Evolutionary conservation across 2,888 invertebrate genomes (phyloP), one percentile per base, ranked within the genome.

Genomic region (Sinopyrophorus schimmeli): DNA sequence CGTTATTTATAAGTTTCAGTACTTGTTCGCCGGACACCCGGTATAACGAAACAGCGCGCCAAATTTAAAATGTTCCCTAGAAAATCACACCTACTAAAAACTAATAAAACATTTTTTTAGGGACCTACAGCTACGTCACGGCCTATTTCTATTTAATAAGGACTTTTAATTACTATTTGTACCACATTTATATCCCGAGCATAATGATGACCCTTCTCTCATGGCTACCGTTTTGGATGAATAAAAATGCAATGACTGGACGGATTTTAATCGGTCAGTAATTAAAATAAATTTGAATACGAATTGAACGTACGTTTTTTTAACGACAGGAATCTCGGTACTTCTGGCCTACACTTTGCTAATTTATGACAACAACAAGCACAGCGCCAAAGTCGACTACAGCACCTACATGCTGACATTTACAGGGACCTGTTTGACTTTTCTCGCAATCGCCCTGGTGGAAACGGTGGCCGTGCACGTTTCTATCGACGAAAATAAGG

Each of bases 201-300:
- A 40, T 12, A 6, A 32, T 40, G 39, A 9, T 50, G n/a, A 30
- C 41, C 4, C 27, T 40, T 10, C 5, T 46, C 7, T 50, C 50
- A 9, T 46, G 50, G 50, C 17, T 46, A n/a, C 34, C 39, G 4
- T 50, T 50, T 15, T 50, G 44, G 44, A 9, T 50, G 6, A 35
- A 38, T 15, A 44, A 28, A 5, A 40, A 39, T 7, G 6, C 17
- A 2, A 10, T 50, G 10, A 23, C 32, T 1, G 12, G 16, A n/a
- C 49, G 49, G 2, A 17, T 50, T 11, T 28, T 44, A 12, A 26
- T 44, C 17, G 14, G 49, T 39, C 21, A 1, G 12, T 11, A 32
- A 5, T 12, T 5, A 12, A 30, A 15, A 16, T 5, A 9, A 16
- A 16, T 16, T 30, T n/a, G 9, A 26, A 26, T n/a, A n/a, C n/a